Conservation (phyloP, 2,888 invertebrate genomes). For the Pyrgus malvae region DNA sequence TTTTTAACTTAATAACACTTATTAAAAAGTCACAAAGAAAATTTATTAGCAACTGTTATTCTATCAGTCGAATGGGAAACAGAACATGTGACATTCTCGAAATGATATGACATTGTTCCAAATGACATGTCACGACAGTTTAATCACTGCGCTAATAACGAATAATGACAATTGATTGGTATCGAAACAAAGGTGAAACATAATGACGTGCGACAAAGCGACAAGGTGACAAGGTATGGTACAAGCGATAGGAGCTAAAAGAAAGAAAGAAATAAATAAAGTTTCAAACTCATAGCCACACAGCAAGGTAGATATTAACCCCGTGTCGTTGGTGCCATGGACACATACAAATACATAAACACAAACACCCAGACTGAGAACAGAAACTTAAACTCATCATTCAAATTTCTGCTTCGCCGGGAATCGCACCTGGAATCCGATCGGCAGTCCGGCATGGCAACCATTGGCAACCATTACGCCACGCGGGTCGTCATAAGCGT, state of each 20-base stretch:
- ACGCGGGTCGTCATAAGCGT: too few species aligned
- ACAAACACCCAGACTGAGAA: too few species aligned
- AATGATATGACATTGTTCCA: background rate
- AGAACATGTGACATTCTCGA: constrained; percentile 15
- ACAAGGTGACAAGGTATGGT: constrained; percentile 43
- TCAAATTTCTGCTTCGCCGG: too few species aligned
- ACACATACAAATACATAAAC: too few species aligned
- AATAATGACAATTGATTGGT: constrained; percentile 41
- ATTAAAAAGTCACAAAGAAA: constrained; percentile 15
- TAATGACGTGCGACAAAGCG: constrained; percentile 57
- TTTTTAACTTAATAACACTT: background rate
- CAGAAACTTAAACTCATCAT: too few species aligned
- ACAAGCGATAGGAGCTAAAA: constrained; percentile 24
- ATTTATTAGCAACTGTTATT: constrained; percentile 1
- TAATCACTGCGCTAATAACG: constrained; percentile 35
- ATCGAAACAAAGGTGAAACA: constrained; percentile 53
- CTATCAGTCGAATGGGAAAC: constrained; percentile 13
- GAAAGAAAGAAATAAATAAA: too few species aligned
- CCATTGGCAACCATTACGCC: too few species aligned
- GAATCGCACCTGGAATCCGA: too few species aligned
- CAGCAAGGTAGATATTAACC: too few species aligned
- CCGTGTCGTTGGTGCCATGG: too few species aligned
- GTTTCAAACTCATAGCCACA: too few species aligned
- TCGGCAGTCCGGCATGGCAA: too few species aligned
- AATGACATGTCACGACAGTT: constrained; percentile 29